Evolutionary conservation across 2,888 invertebrate genomes (phyloP), one percentile per base, ranked within the genome.

Genomic region (Muschampia plurimacula): DNA sequence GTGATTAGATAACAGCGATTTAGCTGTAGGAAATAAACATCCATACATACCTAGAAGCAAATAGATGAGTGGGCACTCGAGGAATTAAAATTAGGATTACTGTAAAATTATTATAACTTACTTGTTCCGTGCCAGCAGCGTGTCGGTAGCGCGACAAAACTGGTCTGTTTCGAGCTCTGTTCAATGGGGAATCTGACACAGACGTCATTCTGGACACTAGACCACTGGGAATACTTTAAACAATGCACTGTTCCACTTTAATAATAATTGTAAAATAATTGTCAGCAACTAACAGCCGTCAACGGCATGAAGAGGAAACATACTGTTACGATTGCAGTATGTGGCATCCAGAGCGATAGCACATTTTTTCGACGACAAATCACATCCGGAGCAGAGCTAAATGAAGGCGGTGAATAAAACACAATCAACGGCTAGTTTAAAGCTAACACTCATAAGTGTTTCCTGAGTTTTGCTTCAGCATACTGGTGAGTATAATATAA

Each of bases 351-450:
- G 86, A 80, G 87, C 86, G 92, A 93, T 93, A 91, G 89, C 88
- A 91, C 92, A 91, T 90, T 90, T 90, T 92, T 91, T 87, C 87
- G 88, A 90, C 91, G 91, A 91, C 93, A 92, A 93, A 93, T 92
- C 93, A 92, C 91, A 93, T 93, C 94, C 94, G 94, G 91, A 91
- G 89, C 83, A 85, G 86, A 87, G 83, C 76, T 80, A 81, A 83
- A 83, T 82, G 84, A 83, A 85, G 86, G 85, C 86, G 86, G 85
- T 92, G 92, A 92, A 87, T 92, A 91, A 91, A 87, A 84, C 83
- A 88, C 89, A 77, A 39, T 81, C 83, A 85, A 81, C 78, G 81
- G 82, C 82, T 81, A 79, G 81, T 81, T 83, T 85, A 83, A 83
- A 83, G 79, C 83, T 79, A 81, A 79, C 79, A 85, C 85, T 91